Percentiles rank a stretch among this genome's conserved stretches.
These are phyloP conservation scores for Ammodytes marinus DNA, from an alignment of 2,113 vertebrate genomes.

Conservation along the genomic window DNA sequence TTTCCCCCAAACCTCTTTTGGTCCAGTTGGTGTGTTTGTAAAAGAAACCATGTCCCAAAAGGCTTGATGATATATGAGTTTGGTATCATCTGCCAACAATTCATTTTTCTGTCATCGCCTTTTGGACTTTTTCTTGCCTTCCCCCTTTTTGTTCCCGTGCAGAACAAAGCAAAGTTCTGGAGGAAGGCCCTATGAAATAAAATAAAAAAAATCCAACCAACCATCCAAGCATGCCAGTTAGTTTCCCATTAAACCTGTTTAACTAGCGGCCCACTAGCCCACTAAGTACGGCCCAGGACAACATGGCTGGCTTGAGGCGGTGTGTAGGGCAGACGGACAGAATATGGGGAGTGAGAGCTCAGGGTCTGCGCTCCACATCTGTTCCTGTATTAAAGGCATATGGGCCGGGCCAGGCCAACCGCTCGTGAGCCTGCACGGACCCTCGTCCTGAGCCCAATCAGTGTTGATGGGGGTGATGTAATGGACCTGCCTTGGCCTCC, in stretches of 20 bases:
- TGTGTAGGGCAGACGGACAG: slow-evolving; percentile 55
- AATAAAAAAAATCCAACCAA: slow-evolving; percentile 62
- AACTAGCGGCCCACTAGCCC: slow-evolving; percentile 70
- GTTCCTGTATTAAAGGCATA: slow-evolving; percentile 87
- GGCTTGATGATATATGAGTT: slow-evolving; percentile 55
- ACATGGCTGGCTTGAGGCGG: slow-evolving; percentile 70
- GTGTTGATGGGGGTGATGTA: slow-evolving; percentile 84
- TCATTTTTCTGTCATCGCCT: slow-evolving; percentile 63
- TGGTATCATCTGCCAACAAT: slow-evolving; percentile 62
- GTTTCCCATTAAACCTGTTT: slow-evolving; percentile 73
- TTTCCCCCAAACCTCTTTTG: slow-evolving; percentile 46
- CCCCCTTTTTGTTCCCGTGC: background rate
- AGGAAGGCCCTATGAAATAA: slow-evolving; percentile 71
- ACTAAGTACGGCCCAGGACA: slow-evolving; percentile 70
- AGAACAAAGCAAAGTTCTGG: slow-evolving; percentile 52
- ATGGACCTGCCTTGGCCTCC: slow-evolving; percentile 79
- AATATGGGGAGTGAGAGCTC: slow-evolving; percentile 57
- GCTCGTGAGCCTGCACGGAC: slow-evolving; percentile 70
- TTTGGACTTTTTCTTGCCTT: slow-evolving; percentile 38
- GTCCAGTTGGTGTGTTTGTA: slow-evolving; percentile 55
- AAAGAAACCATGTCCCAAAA: slow-evolving; percentile 57
- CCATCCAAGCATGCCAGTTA: slow-evolving; percentile 74
- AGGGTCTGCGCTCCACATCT: slow-evolving; percentile 81
- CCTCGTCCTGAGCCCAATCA: slow-evolving; percentile 81
- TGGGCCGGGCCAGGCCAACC: slow-evolving; percentile 73